Evolutionary conservation across 2,797 vertebrate species (phyloP).

Genomic region (Sebastes alutus): DNA sequence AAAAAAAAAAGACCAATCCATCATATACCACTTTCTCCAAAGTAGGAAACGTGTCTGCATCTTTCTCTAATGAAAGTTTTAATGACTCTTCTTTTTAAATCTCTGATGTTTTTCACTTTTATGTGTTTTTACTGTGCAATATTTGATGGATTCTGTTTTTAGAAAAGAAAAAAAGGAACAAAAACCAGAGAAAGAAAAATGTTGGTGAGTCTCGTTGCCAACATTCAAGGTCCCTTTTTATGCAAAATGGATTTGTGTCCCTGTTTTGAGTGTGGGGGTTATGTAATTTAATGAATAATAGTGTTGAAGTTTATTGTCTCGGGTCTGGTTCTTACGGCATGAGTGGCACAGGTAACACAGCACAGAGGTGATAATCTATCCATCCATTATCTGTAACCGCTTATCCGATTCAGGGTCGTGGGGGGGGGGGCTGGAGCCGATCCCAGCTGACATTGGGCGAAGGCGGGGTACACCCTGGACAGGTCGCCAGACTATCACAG

Average conservation of each 20-base stretch:
- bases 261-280: slow-evolving; percentile 1
- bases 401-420: no score
- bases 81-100: slow-evolving; percentile 29
- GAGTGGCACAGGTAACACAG: neutral
- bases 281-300: neutral
- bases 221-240: slow-evolving; percentile 10
- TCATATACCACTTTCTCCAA: slow-evolving; percentile 25
- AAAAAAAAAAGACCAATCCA: neutral
- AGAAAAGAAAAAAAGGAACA: slow-evolving; percentile 14
- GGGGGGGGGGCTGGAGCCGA: no score
- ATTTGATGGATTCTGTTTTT: slow-evolving; percentile 64
- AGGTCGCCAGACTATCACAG: no score
- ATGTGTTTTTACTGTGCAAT: slow-evolving; percentile 74
- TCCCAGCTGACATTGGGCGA: no score
- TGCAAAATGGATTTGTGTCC: slow-evolving; percentile 14
- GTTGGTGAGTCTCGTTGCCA: slow-evolving; percentile 11
- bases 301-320: neutral
- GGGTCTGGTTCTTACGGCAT: neutral
- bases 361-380: neutral
- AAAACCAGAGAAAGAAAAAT: slow-evolving; percentile 10
- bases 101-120: slow-evolving; percentile 41
- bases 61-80: slow-evolving; percentile 42
- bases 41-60: slow-evolving; percentile 4
- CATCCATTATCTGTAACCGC: no score
- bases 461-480: no score